Evolutionary conservation across 2,113 vertebrate genomes (phyloP).

Genomic region (Cervus canadensis): DNA sequence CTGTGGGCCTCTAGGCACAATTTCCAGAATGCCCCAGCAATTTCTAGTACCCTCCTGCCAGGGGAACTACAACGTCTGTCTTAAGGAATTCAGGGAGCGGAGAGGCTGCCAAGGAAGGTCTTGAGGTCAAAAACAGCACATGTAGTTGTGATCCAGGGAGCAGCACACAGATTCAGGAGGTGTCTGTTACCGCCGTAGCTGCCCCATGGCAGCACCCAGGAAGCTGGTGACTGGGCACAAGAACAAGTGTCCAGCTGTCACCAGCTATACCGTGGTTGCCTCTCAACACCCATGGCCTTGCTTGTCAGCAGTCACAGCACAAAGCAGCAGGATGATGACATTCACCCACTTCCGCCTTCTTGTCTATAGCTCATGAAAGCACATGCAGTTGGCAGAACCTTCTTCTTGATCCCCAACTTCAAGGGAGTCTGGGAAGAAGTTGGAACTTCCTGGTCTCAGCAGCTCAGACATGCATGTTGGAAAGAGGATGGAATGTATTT

Average conservation of each 20-base stretch:
- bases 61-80: background rate
- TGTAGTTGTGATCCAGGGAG: background rate
- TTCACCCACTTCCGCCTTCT: background rate
- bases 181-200: background rate
- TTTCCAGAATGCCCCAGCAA: background rate
- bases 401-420: background rate
- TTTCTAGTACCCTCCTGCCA: background rate
- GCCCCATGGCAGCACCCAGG: background rate
- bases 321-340: background rate
- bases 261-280: background rate
- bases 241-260: background rate
- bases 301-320: too few relatives aligned
- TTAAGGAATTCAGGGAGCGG: background rate
- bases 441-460: background rate
- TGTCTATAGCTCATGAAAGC: background rate
- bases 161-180: background rate
- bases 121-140: background rate
- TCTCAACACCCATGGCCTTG: background rate
- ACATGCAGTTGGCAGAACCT: background rate
- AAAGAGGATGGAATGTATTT: background rate
- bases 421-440: background rate
- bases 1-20: background rate
- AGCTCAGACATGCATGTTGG: background rate
- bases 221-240: background rate
- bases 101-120: background rate